Evolutionary conservation across 2,797 vertebrate genomes (phyloP).

Genomic region (Apogon talboti): DNA sequence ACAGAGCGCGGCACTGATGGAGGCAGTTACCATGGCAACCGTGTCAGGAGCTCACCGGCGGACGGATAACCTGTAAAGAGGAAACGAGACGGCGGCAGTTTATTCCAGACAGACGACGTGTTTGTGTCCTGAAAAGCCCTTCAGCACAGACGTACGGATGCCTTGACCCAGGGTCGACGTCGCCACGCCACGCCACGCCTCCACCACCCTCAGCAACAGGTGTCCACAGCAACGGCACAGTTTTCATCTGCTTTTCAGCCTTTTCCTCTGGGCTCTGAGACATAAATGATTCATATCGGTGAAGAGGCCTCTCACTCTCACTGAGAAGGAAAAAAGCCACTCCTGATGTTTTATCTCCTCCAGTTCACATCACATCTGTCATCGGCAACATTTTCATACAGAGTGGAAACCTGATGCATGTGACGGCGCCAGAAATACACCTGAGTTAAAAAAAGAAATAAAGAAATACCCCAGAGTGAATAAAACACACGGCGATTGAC

Average conservation of each 20-base stretch:
- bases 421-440: too few species aligned
- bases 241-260: constrained; percentile 30
- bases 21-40: constrained; percentile 78
- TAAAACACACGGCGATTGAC: too few species aligned
- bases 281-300: constrained; percentile 64
- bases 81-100: constrained; percentile 59
- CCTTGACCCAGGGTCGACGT: constrained; percentile 42
- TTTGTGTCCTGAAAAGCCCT: constrained; percentile 35
- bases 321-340: constrained; percentile 22
- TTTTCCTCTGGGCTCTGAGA: constrained; percentile 3
- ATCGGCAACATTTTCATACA: neutral
- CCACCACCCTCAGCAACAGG: constrained; percentile 38
- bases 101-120: constrained; percentile 30
- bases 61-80: constrained; percentile 71
- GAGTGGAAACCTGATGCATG: constrained; percentile 1
- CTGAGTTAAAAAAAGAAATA: too few species aligned
- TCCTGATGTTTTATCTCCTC: constrained; percentile 56
- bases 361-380: constrained; percentile 38
- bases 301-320: constrained; percentile 33
- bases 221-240: constrained; percentile 27
- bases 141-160: constrained; percentile 8
- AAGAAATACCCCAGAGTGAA: too few species aligned
- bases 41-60: constrained; percentile 58
- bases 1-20: constrained; percentile 50
- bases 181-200: too few species aligned